Percentiles rank a stretch among this genome's conserved stretches.
phyloP scores from a whole-genome alignment of 37 sponge, comb jelly and placozoan species.

The Oopsacas minuta region DNA sequence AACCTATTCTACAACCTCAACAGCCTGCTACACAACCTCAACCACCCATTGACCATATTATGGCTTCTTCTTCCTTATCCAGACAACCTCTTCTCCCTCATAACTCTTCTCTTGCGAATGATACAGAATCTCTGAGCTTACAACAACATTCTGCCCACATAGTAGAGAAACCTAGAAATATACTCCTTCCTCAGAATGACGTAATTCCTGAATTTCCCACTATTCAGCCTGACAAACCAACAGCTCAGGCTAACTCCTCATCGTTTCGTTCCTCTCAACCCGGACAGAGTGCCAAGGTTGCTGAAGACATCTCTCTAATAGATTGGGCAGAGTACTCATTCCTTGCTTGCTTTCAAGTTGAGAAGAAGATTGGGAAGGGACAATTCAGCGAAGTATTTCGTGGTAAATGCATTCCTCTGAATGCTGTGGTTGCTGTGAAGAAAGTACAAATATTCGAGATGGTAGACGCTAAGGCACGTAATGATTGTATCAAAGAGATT shows the following conservation, averaged over 20 bases:
- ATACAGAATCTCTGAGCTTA: background rate
- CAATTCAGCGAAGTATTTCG: constrained; percentile 95
- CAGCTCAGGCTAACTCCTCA: background rate
- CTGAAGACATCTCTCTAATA: background rate
- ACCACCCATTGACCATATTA: too few species aligned
- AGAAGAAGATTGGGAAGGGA: constrained; percentile 91
- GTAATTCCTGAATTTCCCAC: background rate
- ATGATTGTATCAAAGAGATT: constrained; percentile 96
- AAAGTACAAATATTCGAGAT: constrained; percentile 98
- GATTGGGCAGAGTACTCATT: constrained; percentile 21
- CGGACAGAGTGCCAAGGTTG: background rate
- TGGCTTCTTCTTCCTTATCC: too few species aligned
- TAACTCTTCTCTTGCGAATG: background rate
- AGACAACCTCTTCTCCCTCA: background rate
- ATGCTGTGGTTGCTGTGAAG: constrained; percentile 79
- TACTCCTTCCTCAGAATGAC: background rate
- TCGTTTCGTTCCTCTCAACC: background rate
- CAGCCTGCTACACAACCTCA: too few species aligned
- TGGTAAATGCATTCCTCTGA: constrained; percentile 48
- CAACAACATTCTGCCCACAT: background rate
- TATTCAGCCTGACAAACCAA: background rate
- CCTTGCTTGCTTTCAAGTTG: constrained; percentile 46
- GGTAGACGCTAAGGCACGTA: constrained; percentile 98
- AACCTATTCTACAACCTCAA: too few species aligned
- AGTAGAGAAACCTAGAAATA: too few species aligned